Evolutionary conservation across 2,113 vertebrate species (phyloP).

Genomic region (Mesoclemmys tuberculata): DNA sequence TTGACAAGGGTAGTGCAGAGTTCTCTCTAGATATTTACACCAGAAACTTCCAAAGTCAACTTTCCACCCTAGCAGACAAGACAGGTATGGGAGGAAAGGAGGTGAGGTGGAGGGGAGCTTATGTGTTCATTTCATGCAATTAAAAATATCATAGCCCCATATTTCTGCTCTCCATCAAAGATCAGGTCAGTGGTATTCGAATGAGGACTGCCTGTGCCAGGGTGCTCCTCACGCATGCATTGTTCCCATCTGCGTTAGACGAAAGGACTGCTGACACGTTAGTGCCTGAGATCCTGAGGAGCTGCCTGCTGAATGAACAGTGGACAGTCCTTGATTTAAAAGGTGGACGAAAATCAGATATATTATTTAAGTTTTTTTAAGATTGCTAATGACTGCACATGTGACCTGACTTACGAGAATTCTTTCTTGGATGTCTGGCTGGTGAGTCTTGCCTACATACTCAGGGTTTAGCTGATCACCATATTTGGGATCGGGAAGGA

Average conservation of each 20-base stretch:
- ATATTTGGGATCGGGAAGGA: not conserved
- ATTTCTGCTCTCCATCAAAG: not conserved
- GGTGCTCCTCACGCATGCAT: not conserved
- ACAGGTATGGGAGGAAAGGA: not conserved
- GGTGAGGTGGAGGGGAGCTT: too few relatives aligned
- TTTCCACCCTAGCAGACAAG: not conserved
- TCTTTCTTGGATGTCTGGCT: too few relatives aligned
- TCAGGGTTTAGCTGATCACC: too few relatives aligned
- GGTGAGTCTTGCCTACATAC: too few relatives aligned
- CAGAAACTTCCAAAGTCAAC: constrained; percentile 19
- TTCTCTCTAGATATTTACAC: constrained; percentile 50
- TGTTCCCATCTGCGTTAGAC: not conserved
- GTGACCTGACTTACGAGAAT: not conserved
- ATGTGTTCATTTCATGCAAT: constrained; percentile 1
- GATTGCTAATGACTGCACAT: not conserved
- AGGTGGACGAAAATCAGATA: not conserved
- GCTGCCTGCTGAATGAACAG: not conserved
- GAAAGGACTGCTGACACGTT: rapidly evolving
- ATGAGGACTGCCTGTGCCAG: rapidly evolving
- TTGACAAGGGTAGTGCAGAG: constrained; percentile 45
- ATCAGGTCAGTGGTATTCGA: not conserved
- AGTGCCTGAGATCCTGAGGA: rapidly evolving
- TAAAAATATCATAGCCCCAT: not conserved
- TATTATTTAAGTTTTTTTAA: not conserved
- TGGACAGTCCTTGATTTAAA: not conserved